These are phyloP conservation scores for Catagonus wagneri DNA, from an alignment of 2,113 vertebrate genomes.

Conservation along the genomic window DNA sequence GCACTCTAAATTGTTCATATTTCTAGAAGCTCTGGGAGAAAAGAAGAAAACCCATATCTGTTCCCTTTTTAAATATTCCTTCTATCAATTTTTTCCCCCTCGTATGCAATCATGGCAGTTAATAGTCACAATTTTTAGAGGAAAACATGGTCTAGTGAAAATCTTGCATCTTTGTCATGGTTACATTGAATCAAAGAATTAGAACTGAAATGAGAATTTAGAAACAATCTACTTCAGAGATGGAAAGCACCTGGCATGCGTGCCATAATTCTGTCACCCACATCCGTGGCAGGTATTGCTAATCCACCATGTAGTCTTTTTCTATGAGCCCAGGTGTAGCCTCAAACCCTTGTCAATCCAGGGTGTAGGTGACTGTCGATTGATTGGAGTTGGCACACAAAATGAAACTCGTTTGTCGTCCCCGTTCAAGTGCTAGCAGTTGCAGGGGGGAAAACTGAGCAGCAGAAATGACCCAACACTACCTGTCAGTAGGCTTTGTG, in stretches of 20 bases:
- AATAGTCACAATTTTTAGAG: conserved; percentile 55
- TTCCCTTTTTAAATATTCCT: conserved; percentile 45
- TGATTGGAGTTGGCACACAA: not conserved
- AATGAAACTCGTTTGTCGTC: not conserved
- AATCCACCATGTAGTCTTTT: not conserved
- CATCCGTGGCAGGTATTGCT: not conserved
- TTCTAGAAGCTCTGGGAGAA: conserved; percentile 51
- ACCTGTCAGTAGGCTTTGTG: not conserved
- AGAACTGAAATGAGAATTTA: conserved; percentile 25
- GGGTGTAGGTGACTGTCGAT: not conserved
- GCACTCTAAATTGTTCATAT: conserved; percentile 30
- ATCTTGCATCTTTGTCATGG: conserved; percentile 7
- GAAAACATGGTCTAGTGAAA: not conserved
- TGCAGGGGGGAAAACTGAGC: not conserved
- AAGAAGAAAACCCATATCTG: not conserved
- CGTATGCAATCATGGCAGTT: not conserved
- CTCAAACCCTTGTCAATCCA: not conserved
- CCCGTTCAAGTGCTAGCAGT: not conserved
- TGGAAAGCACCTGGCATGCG: not conserved
- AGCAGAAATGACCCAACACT: not conserved
- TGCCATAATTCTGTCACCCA: not conserved
- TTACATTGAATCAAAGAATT: not conserved
- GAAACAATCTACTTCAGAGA: not conserved
- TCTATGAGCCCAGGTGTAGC: conserved; percentile 22
- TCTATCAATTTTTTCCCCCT: not conserved